These are phyloP conservation scores for Calephelis nemesis DNA, from an alignment of 1,140 invertebrate species.

Conservation along the genomic window DNA sequence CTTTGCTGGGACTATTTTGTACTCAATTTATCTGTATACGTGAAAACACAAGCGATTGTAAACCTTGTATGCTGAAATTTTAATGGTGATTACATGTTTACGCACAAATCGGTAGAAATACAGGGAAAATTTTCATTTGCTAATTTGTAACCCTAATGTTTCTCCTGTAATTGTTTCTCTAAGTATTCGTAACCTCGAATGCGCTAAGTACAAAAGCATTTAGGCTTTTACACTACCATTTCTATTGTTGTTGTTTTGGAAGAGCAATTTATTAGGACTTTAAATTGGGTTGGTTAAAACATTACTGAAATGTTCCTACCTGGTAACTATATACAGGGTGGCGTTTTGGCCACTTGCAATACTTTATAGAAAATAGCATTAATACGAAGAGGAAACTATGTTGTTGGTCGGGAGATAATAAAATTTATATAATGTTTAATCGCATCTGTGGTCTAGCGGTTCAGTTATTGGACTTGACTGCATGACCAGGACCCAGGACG, in stretches of 20 bases:
- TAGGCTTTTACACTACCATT: neutral
- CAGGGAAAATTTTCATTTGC: constrained; percentile 21
- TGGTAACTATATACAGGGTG: no score
- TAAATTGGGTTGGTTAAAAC: no score
- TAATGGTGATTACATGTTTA: constrained; percentile 40
- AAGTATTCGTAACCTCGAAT: constrained; percentile 1
- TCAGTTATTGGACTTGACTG: no score
- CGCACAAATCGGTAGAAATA: constrained; percentile 28
- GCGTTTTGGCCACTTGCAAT: no score
- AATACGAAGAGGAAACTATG: no score
- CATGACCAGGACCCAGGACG: no score
- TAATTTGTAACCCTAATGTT: neutral
- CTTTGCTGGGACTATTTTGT: constrained; percentile 67
- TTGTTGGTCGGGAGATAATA: no score
- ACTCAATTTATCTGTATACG: constrained; percentile 66
- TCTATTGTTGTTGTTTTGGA: neutral
- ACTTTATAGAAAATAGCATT: no score
- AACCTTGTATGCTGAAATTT: constrained; percentile 39
- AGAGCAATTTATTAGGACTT: no score
- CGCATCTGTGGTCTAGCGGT: no score
- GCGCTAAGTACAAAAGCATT: constrained; percentile 1
- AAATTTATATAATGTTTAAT: no score
- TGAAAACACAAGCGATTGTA: constrained; percentile 34
- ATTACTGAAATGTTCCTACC: no score
- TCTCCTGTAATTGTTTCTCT: constrained; percentile 6